These are phyloP conservation scores for Odiellus spinosus DNA, from an alignment of 2,888 invertebrate species.

Conservation along the genomic window DNA sequence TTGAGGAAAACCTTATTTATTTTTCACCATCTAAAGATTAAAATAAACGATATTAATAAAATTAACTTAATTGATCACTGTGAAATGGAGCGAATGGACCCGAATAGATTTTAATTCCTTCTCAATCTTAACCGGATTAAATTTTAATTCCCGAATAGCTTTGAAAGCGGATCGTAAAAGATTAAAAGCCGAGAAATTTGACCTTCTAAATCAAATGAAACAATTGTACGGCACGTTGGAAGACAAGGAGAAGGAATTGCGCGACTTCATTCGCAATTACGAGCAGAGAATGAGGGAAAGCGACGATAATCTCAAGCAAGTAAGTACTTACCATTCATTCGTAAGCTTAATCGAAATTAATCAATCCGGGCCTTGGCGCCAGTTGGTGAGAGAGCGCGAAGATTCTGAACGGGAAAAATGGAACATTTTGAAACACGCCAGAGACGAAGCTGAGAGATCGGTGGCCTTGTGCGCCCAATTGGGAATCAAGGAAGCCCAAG, in stretches of 20 bases:
- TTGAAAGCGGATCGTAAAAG: conserved; percentile 78
- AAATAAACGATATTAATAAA: too few species aligned
- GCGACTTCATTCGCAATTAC: conserved; percentile 86
- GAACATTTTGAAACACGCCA: conserved; percentile 67
- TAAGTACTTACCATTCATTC: conserved; percentile 14
- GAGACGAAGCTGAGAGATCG: conserved; percentile 77
- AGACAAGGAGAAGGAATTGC: conserved; percentile 80
- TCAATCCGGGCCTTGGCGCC: too few species aligned
- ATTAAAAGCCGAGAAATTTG: conserved; percentile 81
- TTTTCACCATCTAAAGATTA: too few species aligned
- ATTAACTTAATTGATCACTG: conserved; percentile 1
- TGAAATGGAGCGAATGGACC: neutral
- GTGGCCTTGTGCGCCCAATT: conserved; percentile 71
- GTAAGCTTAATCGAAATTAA: too few species aligned
- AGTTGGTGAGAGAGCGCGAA: conserved; percentile 43
- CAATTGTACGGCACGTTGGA: conserved; percentile 83
- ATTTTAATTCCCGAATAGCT: conserved; percentile 33
- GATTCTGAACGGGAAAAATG: conserved; percentile 77
- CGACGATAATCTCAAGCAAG: conserved; percentile 45
- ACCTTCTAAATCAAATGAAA: conserved; percentile 83
- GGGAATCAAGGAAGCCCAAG: conserved; percentile 66
- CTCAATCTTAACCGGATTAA: conserved; percentile 6
- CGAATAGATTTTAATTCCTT: conserved; percentile 4
- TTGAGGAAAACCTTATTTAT: too few species aligned
- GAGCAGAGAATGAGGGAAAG: conserved; percentile 74